A percentile compares a stretch with the other conserved stretches of the same genome.
Conservation (phyloP, 1,140 invertebrate genomes). For the Battus philenor region DNA sequence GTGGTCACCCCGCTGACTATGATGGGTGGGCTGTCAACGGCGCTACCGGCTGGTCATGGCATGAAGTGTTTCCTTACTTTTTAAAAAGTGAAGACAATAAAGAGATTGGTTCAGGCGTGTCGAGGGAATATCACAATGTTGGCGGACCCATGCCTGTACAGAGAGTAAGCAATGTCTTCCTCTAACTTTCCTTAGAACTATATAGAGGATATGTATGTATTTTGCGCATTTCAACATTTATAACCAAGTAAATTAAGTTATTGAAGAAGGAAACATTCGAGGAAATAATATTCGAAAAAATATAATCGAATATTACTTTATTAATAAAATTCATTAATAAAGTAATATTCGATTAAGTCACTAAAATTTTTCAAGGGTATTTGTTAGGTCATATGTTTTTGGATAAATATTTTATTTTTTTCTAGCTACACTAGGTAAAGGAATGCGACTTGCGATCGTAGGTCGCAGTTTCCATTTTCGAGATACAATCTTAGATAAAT, state of each 20-base stretch:
- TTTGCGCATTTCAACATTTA: neutral
- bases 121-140: slow-evolving; percentile 82
- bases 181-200: neutral
- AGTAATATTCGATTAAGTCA: slow-evolving; percentile 1
- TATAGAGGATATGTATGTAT: neutral
- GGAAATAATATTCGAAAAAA: slow-evolving; percentile 1
- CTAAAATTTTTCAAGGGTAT: too few relatives aligned
- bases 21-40: slow-evolving; percentile 85
- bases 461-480: too few relatives aligned
- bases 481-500: too few relatives aligned
- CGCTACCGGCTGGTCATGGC: slow-evolving; percentile 93
- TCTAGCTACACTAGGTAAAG: too few relatives aligned
- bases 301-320: slow-evolving; percentile 3
- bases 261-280: neutral
- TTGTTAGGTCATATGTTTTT: too few relatives aligned
- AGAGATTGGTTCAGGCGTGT: slow-evolving; percentile 84
- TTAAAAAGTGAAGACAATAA: slow-evolving; percentile 90
- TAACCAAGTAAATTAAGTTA: neutral
- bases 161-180: slow-evolving; percentile 33
- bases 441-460: too few relatives aligned
- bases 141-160: slow-evolving; percentile 86
- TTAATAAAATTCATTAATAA: too few relatives aligned
- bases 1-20: slow-evolving; percentile 85
- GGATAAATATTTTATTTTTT: too few relatives aligned
- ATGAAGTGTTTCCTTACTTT: slow-evolving; percentile 92